A percentile compares a stretch with the other conserved stretches of the same genome.
phyloP scores from a whole-genome alignment of 2,888 invertebrate species.

The Pollenia labialis region DNA sequence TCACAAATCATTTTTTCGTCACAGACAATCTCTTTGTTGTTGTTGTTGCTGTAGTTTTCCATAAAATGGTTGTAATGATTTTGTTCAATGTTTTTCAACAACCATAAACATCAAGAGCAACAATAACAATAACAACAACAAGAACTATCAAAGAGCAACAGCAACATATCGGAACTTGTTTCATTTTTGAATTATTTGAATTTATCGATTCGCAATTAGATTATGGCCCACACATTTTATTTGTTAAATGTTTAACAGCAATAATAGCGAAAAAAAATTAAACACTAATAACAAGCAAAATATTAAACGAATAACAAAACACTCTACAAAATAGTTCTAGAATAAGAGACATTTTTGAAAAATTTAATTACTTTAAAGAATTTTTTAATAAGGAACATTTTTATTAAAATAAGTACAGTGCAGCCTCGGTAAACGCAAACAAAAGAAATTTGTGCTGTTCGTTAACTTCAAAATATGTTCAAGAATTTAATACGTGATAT shows the following conservation, averaged over 20 bases:
- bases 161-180: constrained; percentile 70
- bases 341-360: too few relatives aligned
- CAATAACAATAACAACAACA: constrained; percentile 16
- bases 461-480: too few relatives aligned
- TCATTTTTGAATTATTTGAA: constrained; percentile 71
- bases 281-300: not conserved
- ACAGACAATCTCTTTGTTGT: constrained; percentile 53
- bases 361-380: too few relatives aligned
- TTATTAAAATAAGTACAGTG: too few relatives aligned
- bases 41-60: constrained; percentile 9
- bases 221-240: constrained; percentile 73
- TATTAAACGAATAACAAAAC: not conserved
- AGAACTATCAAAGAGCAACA: constrained; percentile 37
- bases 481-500: too few relatives aligned
- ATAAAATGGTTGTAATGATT: constrained; percentile 65
- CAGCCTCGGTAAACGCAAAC: too few relatives aligned
- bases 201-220: constrained; percentile 75
- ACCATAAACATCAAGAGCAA: constrained; percentile 56
- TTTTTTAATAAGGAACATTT: too few relatives aligned
- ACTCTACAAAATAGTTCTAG: not conserved
- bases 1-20: constrained; percentile 75
- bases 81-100: constrained; percentile 71
- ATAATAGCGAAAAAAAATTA: not conserved
- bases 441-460: too few relatives aligned
- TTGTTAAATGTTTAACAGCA: constrained; percentile 37